Base-by-base conservation (phyloP, 2,888 invertebrate species). In the Melanophora roralis region DNA sequence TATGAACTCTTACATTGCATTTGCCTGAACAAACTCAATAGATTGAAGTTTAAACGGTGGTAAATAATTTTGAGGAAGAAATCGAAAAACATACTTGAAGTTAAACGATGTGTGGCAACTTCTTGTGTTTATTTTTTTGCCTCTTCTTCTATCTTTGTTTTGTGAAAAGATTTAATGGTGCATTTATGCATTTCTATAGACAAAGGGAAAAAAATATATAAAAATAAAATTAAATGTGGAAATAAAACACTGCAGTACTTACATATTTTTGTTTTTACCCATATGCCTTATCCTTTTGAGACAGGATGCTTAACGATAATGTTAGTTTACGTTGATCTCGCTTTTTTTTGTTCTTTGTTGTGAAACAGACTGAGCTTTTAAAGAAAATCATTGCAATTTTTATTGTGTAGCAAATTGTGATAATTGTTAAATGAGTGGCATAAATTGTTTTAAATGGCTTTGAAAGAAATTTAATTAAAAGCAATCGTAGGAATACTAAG, bases 31-130 rank as follows among this genome's bases (percentile, higher is more conserved):
- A 40, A 74, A 59, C 14, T 6, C 12, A 59, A 74, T 16, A 40
- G 21, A 43, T 32, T 21, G 14, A 4, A 1, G 9, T n/a, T 11
- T 12, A n/a, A 11, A 49, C 38, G 19, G 32, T 3, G 1, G 19
- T 8, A 11, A 7, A 73, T 38, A 27, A 14, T 6, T 8, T 45
- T 19, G 16, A 57, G 49, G 11, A 34, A 64, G 47, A 55, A 53
- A 57, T 68, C 19, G 68, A 21, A 68, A 60, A n/a, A n/a, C n/a
- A n/a, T 43, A 78, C 53, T 78, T 68, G 19, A 75, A 72, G 49
- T 67, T 71, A 67, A 79, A 75, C 62, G 62, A 57, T 71, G 55
- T 75, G 62, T 75, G 55, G 53, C 53, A 47, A 7, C 11, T 67
- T 71, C 16, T 14, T 27, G 40, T 43, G n/a, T n/a, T n/a, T 57